Percentiles rank a stretch among this genome's conserved stretches.
Evolutionary conservation across 2,888 invertebrate genomes (phyloP).

Genomic region (Xiphydria camelus): DNA sequence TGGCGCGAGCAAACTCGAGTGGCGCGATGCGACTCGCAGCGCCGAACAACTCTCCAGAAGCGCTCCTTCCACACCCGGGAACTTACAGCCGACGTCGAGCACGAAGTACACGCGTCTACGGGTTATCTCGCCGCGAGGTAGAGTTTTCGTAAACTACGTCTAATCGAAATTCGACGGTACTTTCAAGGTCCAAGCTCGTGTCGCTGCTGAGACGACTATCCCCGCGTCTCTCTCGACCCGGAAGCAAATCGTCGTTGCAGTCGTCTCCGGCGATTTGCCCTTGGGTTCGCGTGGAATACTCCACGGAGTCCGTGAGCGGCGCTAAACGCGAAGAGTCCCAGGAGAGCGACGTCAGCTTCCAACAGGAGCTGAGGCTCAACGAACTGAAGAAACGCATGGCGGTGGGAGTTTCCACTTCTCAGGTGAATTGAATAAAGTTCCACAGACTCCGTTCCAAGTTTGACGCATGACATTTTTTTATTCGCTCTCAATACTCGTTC

Average conservation of each 20-base stretch:
- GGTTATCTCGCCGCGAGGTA: no score
- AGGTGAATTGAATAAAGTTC: slow-evolving; percentile 36
- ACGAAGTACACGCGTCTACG: slow-evolving; percentile 43
- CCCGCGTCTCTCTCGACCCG: slow-evolving; percentile 47
- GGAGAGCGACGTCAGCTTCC: slow-evolving; percentile 48
- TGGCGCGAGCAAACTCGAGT: slow-evolving; percentile 36
- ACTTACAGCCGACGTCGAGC: slow-evolving; percentile 46
- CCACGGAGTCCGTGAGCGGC: slow-evolving; percentile 41
- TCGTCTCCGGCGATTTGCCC: slow-evolving; percentile 50
- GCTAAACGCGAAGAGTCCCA: slow-evolving; percentile 41
- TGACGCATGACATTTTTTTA: no score
- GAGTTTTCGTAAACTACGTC: neutral
- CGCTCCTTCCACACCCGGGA: slow-evolving; percentile 39
- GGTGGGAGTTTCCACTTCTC: slow-evolving; percentile 35
- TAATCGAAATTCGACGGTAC: neutral
- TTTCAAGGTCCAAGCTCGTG: slow-evolving; percentile 52
- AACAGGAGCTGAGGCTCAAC: slow-evolving; percentile 49
- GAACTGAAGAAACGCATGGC: slow-evolving; percentile 49
- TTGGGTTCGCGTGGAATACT: slow-evolving; percentile 53
- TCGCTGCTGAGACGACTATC: slow-evolving; percentile 49
- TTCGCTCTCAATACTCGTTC: no score
- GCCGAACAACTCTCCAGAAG: slow-evolving; percentile 50
- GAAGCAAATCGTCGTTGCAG: slow-evolving; percentile 41
- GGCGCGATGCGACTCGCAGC: slow-evolving; percentile 47
- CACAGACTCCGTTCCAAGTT: no score